phyloP scores from a whole-genome alignment of 2,797 vertebrate genomes.

The Crossoptilon crossoptilon region DNA sequence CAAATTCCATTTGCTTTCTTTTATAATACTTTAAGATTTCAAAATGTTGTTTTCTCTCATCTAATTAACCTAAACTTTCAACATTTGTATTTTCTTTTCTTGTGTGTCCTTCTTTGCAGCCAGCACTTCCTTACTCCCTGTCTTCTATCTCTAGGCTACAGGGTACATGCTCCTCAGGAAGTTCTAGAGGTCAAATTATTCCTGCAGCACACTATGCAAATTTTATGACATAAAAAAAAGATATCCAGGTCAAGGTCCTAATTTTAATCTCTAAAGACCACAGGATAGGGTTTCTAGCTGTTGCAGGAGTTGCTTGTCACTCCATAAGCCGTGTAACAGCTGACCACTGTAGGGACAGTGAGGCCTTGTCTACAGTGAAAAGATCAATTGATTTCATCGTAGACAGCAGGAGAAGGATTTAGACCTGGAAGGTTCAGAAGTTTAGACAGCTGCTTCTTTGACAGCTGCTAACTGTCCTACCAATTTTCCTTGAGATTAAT shows the following conservation, averaged over 20 bases:
- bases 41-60: not conserved
- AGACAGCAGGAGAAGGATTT: not conserved
- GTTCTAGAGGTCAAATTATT: not conserved
- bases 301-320: not conserved
- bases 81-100: not conserved
- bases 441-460: conserved; percentile 14
- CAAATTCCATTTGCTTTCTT: not conserved
- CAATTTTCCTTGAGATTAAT: not conserved
- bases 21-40: not conserved
- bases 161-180: not conserved
- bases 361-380: not conserved
- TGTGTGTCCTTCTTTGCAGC: not conserved
- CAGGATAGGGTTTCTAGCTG: not conserved
- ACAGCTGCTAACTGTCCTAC: conserved; percentile 1
- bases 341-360: not conserved
- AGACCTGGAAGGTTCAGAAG: not conserved
- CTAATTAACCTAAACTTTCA: not conserved
- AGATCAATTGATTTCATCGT: not conserved
- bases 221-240: not conserved
- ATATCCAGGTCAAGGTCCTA: not conserved
- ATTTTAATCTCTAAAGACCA: not conserved
- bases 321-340: not conserved
- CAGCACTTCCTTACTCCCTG: not conserved
- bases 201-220: not conserved
- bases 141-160: not conserved